Percentiles rank a stretch among this genome's conserved stretches.
Conservation (phyloP, 2,888 invertebrate species). For the Ornithoptera priamus region DNA sequence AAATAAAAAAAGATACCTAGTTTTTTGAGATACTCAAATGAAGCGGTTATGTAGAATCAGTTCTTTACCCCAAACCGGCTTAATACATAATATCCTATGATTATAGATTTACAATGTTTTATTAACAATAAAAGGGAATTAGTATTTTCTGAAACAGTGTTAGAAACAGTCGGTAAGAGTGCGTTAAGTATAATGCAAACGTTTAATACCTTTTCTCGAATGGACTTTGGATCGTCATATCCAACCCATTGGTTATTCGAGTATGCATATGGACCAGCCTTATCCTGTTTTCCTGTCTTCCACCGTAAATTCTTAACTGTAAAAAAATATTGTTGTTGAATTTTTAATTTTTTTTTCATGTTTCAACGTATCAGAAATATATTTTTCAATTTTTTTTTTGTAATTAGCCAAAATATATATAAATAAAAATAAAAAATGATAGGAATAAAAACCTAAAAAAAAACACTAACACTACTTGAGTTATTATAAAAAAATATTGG, state of each 20-base stretch:
- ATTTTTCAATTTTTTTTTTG: background rate
- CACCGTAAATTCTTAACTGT: constrained; percentile 84
- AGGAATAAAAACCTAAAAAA: too few species aligned
- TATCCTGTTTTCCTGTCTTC: constrained; percentile 81
- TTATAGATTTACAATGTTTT: too few species aligned
- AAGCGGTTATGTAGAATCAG: too few species aligned
- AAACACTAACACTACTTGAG: too few species aligned
- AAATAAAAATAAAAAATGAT: too few species aligned
- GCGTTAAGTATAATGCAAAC: background rate
- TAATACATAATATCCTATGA: too few species aligned
- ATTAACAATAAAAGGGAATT: too few species aligned
- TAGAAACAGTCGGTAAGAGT: background rate
- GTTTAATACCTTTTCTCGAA: constrained; percentile 83
- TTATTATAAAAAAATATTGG: too few species aligned
- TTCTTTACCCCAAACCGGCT: too few species aligned
- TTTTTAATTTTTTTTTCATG: background rate
- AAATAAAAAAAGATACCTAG: background rate
- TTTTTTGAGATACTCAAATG: background rate
- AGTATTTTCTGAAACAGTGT: too few species aligned
- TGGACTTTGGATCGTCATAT: constrained; percentile 89
- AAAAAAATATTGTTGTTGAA: constrained; percentile 31
- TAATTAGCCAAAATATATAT: too few species aligned
- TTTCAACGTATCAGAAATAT: background rate
- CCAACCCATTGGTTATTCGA: constrained; percentile 93
- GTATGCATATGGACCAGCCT: constrained; percentile 88